Percentiles rank a stretch among this genome's conserved stretches.
These are phyloP conservation scores for Colius striatus DNA, from an alignment of 2,113 vertebrate genomes.

Conservation along the genomic window DNA sequence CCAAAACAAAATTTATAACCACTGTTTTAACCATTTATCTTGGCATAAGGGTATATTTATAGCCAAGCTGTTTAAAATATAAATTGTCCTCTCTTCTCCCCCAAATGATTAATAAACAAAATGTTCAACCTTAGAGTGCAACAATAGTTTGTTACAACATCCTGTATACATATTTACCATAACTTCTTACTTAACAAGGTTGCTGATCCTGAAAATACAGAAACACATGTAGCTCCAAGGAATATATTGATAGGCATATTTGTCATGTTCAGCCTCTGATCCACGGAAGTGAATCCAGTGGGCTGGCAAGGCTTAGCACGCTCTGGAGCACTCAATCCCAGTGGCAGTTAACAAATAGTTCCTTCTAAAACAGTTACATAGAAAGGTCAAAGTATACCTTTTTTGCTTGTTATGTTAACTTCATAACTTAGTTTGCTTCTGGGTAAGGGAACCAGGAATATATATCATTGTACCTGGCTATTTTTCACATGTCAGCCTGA, in stretches of 20 bases:
- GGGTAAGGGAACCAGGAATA: neutral
- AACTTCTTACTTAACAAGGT: slow-evolving; percentile 41
- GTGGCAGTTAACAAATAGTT: slow-evolving; percentile 56
- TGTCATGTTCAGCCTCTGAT: slow-evolving; percentile 44
- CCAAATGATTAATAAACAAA: slow-evolving; percentile 42
- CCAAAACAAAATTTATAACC: slow-evolving; percentile 38
- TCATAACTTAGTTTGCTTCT: slow-evolving; percentile 37
- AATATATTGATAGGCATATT: slow-evolving; percentile 34
- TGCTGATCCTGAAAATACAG: slow-evolving; percentile 47
- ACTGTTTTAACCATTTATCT: slow-evolving; percentile 31
- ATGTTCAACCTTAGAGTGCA: neutral
- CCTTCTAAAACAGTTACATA: slow-evolving; percentile 8
- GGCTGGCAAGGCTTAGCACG: slow-evolving; percentile 13
- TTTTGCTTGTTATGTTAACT: neutral
- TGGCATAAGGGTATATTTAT: neutral
- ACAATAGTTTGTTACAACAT: neutral
- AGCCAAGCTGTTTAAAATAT: slow-evolving; percentile 23
- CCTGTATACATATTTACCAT: neutral
- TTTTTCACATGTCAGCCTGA: neutral
- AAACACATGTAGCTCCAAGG: slow-evolving; percentile 22
- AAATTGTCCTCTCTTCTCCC: neutral
- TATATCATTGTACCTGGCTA: neutral
- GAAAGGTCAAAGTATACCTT: slow-evolving; percentile 34
- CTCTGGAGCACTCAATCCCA: slow-evolving; percentile 49
- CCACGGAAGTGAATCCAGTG: neutral